Percentiles rank a stretch among this genome's conserved stretches.
These are phyloP conservation scores for Zaprionus lineosus DNA, from an alignment of 2,888 invertebrate species.

Conservation along the genomic window DNA sequence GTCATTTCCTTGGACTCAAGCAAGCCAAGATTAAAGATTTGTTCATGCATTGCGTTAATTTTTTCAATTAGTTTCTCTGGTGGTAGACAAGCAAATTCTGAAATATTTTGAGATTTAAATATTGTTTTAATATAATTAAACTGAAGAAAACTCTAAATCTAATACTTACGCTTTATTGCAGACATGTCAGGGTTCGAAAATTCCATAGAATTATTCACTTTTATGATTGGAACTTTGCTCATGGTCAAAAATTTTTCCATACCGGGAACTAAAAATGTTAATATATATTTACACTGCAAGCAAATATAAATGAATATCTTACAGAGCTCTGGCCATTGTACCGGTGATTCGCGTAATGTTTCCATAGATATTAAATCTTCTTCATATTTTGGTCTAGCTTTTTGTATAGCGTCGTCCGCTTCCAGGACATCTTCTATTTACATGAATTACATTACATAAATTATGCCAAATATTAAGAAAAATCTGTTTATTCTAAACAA, in stretches of 20 bases:
- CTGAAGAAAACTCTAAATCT: too few relatives aligned
- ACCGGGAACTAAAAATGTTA: conserved; percentile 92
- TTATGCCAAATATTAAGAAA: too few relatives aligned
- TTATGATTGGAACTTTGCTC: conserved; percentile 85
- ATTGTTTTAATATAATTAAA: not conserved
- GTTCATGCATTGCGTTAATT: conserved; percentile 96
- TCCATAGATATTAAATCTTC: conserved; percentile 93
- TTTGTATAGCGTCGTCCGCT: conserved; percentile 6
- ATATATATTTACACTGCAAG: too few relatives aligned
- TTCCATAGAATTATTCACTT: conserved; percentile 87
- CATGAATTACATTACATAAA: conserved; percentile 5
- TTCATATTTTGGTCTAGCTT: conserved; percentile 81
- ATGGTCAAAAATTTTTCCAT: conserved; percentile 91
- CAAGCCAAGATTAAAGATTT: conserved; percentile 95
- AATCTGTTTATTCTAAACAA: not conserved
- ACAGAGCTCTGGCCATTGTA: conserved; percentile 98
- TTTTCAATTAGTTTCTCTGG: conserved; percentile 94
- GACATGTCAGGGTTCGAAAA: conserved; percentile 89
- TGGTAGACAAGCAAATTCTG: conserved; percentile 89
- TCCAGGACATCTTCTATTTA: conserved; percentile 46
- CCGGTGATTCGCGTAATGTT: conserved; percentile 96
- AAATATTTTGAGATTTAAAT: conserved; percentile 47
- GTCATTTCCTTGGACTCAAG: conserved; percentile 99
- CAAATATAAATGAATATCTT: conserved; percentile 81
- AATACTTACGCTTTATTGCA: conserved; percentile 90